Percentiles rank a stretch among this genome's conserved stretches.
These are phyloP conservation scores for Hesperia comma DNA, from an alignment of 2,888 invertebrate species.

Conservation along the genomic window DNA sequence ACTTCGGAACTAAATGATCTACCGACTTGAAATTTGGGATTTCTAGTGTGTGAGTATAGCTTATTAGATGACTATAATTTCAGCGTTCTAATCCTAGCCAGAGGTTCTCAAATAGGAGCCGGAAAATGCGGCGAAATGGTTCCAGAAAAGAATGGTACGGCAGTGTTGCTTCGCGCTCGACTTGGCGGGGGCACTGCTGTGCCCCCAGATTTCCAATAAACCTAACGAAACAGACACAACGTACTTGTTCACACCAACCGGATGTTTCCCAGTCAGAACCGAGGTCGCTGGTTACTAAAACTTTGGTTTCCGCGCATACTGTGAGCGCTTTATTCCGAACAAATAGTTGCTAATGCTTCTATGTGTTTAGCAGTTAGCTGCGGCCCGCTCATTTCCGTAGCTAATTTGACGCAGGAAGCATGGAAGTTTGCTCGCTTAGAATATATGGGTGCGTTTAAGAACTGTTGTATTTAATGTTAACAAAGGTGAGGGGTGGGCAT, in stretches of 20 bases:
- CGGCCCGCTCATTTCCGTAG: conserved; percentile 25
- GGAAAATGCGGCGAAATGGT: too few relatives aligned
- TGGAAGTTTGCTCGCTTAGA: conserved; percentile 20
- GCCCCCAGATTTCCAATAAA: too few relatives aligned
- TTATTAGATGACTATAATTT: too few relatives aligned
- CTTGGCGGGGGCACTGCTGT: too few relatives aligned
- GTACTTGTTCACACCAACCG: neutral
- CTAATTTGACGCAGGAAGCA: conserved; percentile 23
- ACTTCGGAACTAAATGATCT: too few relatives aligned
- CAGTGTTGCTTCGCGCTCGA: too few relatives aligned
- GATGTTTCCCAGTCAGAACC: neutral
- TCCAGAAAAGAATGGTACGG: too few relatives aligned
- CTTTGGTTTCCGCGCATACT: conserved; percentile 45
- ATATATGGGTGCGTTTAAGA: conserved; percentile 4
- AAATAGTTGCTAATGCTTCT: conserved; percentile 48
- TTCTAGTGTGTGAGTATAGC: too few relatives aligned
- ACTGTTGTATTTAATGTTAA: neutral
- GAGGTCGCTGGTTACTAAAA: conserved; percentile 11
- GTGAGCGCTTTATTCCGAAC: conserved; percentile 45
- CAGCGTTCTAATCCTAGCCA: too few relatives aligned
- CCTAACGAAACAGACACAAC: too few relatives aligned
- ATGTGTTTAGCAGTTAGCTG: conserved; percentile 43
- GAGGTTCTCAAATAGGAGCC: too few relatives aligned
- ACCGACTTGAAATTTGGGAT: too few relatives aligned
- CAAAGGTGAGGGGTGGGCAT: neutral